A percentile compares a stretch with the other conserved stretches of the same genome.
Evolutionary conservation across 2,888 invertebrate species (phyloP).

Genomic region (Mythimna albipuncta): DNA sequence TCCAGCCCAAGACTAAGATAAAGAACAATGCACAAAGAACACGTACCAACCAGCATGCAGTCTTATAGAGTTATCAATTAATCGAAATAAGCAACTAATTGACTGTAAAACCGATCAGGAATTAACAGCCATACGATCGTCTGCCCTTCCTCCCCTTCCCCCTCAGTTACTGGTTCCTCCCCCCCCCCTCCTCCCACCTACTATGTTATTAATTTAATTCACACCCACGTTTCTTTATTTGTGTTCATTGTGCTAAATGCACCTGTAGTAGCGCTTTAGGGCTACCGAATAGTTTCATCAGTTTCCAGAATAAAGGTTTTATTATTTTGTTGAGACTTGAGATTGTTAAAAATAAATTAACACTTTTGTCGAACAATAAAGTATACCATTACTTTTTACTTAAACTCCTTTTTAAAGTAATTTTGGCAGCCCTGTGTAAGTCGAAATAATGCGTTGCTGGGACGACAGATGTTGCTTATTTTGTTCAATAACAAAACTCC

Average conservation of each 20-base stretch:
- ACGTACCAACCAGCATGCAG: not conserved
- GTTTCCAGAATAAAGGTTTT: not conserved
- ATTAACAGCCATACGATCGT: constrained; percentile 5
- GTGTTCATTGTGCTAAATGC: constrained; percentile 64
- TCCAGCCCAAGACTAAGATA: not conserved
- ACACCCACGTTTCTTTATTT: constrained; percentile 67
- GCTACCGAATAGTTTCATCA: constrained; percentile 20
- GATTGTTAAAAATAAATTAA: too few species aligned
- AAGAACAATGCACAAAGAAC: not conserved
- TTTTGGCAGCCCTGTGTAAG: constrained; percentile 27
- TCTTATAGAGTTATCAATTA: constrained; percentile 12
- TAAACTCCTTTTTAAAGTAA: not conserved
- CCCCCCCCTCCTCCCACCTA: constrained; percentile 22
- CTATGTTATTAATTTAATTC: constrained; percentile 73
- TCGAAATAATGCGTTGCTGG: constrained; percentile 19
- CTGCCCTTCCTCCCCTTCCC: not conserved
- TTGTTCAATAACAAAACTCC: constrained; percentile 70
- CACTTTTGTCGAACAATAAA: too few species aligned
- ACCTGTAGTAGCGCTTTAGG: constrained; percentile 60
- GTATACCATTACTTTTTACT: too few species aligned
- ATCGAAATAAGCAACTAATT: constrained; percentile 29
- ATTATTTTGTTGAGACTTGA: not conserved
- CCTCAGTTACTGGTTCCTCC: constrained; percentile 1
- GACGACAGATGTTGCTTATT: constrained; percentile 73
- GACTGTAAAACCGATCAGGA: constrained; percentile 20